Conservation (phyloP, 1,140 invertebrate species). For the Hyles vespertilio region DNA sequence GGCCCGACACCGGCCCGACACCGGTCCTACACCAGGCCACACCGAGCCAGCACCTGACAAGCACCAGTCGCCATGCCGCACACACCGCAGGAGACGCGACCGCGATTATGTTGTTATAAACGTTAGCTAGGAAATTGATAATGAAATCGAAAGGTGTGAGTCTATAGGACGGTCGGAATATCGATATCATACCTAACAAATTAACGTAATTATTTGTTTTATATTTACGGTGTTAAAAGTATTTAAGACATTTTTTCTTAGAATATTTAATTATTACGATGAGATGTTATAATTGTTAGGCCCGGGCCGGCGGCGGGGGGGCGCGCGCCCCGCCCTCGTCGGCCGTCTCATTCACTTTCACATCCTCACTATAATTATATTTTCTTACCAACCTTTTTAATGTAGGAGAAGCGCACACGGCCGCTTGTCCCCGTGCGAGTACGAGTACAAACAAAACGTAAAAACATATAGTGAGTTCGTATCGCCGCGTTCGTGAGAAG, state of each 20-base stretch:
- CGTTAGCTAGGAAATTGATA: slow-evolving; percentile 75
- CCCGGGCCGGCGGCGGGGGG: slow-evolving; percentile 58
- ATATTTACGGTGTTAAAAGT: slow-evolving; percentile 76
- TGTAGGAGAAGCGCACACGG: slow-evolving; percentile 72
- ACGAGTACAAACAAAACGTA: slow-evolving; percentile 60
- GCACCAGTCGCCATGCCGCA: slow-evolving; percentile 30
- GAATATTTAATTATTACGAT: slow-evolving; percentile 74
- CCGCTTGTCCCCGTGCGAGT: slow-evolving; percentile 70
- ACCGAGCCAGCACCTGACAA: slow-evolving; percentile 9
- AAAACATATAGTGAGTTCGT: slow-evolving; percentile 67
- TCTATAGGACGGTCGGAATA: slow-evolving; percentile 69
- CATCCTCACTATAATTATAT: slow-evolving; percentile 75
- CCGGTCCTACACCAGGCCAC: slow-evolving; percentile 9
- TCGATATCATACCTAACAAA: slow-evolving; percentile 75
- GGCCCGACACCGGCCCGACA: slow-evolving; percentile 6
- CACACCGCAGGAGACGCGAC: slow-evolving; percentile 63
- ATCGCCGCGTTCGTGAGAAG: slow-evolving; percentile 72
- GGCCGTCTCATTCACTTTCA: slow-evolving; percentile 68
- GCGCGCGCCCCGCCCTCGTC: slow-evolving; percentile 51
- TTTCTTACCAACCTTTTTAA: slow-evolving; percentile 74
- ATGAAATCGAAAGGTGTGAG: slow-evolving; percentile 73
- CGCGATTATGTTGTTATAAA: slow-evolving; percentile 71
- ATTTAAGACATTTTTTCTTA: slow-evolving; percentile 76
- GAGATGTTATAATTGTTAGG: slow-evolving; percentile 73
- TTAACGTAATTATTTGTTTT: slow-evolving; percentile 76